Percentiles rank a stretch among this genome's conserved stretches.
These are phyloP conservation scores for Pandemis heparana DNA, from an alignment of 2,888 invertebrate genomes.

Conservation along the genomic window DNA sequence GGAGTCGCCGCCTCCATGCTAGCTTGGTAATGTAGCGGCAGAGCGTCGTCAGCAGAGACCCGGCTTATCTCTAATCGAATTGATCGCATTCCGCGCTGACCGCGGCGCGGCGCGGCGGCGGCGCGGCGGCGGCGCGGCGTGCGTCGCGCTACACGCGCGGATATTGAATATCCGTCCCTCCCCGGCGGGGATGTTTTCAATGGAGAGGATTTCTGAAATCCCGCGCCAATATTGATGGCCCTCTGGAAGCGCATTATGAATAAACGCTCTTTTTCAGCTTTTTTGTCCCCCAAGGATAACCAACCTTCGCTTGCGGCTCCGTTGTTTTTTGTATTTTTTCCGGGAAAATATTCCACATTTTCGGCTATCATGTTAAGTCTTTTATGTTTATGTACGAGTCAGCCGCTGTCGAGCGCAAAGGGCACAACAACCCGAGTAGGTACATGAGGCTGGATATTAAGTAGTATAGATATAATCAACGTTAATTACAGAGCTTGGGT, in stretches of 20 bases:
- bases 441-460: not conserved
- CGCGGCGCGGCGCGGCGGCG: not conserved
- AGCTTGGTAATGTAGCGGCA: not conserved
- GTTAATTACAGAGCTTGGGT: not conserved
- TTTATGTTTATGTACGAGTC: not conserved
- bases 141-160: constrained; percentile 10
- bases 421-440: not conserved
- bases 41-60: not conserved
- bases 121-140: not conserved
- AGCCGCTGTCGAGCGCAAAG: not conserved
- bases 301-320: constrained; percentile 6
- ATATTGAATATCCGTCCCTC: constrained; percentile 43
- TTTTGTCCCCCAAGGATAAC: constrained; percentile 23
- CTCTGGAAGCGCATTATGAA: constrained; percentile 47
- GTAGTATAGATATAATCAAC: not conserved
- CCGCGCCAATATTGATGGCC: constrained; percentile 56
- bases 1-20: not conserved
- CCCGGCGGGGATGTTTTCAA: constrained; percentile 52
- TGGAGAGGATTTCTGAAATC: constrained; percentile 58
- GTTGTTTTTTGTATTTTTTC: constrained; percentile 7
- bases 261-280: constrained; percentile 47
- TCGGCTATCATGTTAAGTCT: constrained; percentile 5
- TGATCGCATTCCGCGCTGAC: constrained; percentile 21
- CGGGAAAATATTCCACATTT: not conserved
- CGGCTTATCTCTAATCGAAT: constrained; percentile 34